Percentiles rank a stretch among this genome's conserved stretches.
phyloP scores from a whole-genome alignment of 2,888 invertebrate species.

The Amphipoea lucens region DNA sequence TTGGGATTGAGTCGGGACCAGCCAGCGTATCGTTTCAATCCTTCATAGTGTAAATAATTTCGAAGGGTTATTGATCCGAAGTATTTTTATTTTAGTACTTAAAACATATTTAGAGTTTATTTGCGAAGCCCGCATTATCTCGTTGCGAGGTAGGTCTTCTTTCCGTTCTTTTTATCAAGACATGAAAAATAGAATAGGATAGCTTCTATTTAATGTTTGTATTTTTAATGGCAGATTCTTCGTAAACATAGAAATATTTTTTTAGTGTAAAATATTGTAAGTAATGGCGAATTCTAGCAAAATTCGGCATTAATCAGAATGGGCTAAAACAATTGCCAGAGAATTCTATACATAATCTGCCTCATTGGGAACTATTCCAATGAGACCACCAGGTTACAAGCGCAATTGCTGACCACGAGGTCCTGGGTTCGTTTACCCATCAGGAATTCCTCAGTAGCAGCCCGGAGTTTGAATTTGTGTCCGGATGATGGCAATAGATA shows the following conservation, averaged over 20 bases:
- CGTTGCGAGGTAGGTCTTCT: no score
- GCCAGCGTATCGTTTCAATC: slow-evolving; percentile 17
- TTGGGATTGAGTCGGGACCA: slow-evolving; percentile 35
- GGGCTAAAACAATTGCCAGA: background rate
- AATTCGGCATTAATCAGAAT: background rate
- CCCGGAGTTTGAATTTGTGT: background rate
- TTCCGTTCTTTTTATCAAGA: background rate
- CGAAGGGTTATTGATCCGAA: slow-evolving; percentile 2
- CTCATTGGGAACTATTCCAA: no score
- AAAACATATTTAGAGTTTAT: slow-evolving; percentile 1
- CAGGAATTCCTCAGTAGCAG: background rate
- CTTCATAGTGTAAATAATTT: slow-evolving; percentile 30
- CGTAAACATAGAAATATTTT: background rate
- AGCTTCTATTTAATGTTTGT: background rate
- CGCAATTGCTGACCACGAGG: background rate
- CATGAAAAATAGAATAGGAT: background rate
- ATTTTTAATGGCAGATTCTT: background rate
- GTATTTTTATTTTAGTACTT: background rate
- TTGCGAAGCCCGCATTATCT: background rate
- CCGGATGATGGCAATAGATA: background rate
- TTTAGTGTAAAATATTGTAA: background rate
- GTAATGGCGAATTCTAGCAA: background rate
- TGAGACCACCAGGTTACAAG: background rate
- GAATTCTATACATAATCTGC: background rate
- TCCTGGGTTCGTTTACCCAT: background rate